Percentiles rank a stretch among this genome's conserved stretches.
Evolutionary conservation across 2,797 vertebrate species (phyloP).

Genomic region (Lateolabrax maculatus): DNA sequence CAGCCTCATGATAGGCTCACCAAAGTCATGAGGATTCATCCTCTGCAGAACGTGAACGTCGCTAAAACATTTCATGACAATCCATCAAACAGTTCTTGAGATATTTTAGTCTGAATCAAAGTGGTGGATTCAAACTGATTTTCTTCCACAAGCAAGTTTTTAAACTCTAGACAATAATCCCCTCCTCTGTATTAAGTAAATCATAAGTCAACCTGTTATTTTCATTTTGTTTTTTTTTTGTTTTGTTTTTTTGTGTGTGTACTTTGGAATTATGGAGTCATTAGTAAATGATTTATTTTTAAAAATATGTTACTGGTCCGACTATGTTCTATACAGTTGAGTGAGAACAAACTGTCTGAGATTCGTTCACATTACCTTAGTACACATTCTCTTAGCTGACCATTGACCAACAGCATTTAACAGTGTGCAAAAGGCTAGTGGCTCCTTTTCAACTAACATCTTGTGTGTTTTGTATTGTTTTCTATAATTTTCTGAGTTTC

Average conservation of each 20-base stretch:
- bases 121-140: not conserved
- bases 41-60: not conserved
- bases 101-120: not conserved
- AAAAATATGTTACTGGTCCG: no score
- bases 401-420: conserved; percentile 13
- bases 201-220: not conserved
- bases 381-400: conserved; percentile 2
- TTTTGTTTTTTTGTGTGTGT: no score
- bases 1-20: not conserved
- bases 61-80: not conserved
- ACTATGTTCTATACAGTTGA: no score
- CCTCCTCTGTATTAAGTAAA: not conserved
- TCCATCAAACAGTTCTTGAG: no score
- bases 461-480: not conserved
- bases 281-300: not conserved
- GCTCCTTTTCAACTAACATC: not conserved
- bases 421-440: not conserved
- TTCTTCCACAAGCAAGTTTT: not conserved
- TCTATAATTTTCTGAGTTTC: not conserved
- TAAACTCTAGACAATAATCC: not conserved
- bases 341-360: no score
- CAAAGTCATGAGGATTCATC: not conserved
- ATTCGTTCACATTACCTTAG: no score
- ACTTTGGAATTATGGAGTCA: no score
- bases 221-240: not conserved